A percentile compares a stretch with the other conserved stretches of the same genome.
Conservation (phyloP, 1,140 invertebrate species). For the Augochlora pura region DNA sequence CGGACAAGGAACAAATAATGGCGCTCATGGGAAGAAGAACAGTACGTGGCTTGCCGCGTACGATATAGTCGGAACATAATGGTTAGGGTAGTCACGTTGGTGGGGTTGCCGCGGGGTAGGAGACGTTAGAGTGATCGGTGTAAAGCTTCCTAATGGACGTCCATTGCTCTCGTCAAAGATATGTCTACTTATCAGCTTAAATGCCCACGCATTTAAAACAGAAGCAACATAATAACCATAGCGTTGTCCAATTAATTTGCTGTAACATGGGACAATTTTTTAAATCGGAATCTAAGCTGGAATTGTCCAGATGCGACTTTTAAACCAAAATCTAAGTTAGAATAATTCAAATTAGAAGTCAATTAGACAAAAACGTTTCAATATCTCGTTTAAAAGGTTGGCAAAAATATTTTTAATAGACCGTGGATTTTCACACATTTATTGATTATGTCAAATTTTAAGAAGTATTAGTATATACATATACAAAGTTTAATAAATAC, state of each 20-base stretch:
- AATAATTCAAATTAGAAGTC: too few species aligned
- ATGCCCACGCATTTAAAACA: constrained; percentile 60
- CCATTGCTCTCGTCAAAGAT: constrained; percentile 66
- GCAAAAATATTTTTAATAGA: too few species aligned
- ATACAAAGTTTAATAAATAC: too few species aligned
- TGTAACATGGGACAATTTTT: neutral
- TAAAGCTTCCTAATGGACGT: constrained; percentile 65
- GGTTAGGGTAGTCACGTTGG: constrained; percentile 42
- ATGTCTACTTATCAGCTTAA: constrained; percentile 66
- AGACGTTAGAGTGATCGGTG: constrained; percentile 50
- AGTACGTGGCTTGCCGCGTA: constrained; percentile 59
- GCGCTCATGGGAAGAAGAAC: constrained; percentile 61
- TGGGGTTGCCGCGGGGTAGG: constrained; percentile 34
- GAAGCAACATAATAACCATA: constrained; percentile 38
- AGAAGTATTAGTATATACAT: too few species aligned
- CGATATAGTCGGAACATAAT: constrained; percentile 63
- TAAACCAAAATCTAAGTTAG: too few species aligned
- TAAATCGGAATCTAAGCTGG: too few species aligned
- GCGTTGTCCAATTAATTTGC: constrained; percentile 8
- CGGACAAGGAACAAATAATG: constrained; percentile 60
- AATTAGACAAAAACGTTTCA: too few species aligned
- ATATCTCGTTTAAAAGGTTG: too few species aligned
- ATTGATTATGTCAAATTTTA: too few species aligned
- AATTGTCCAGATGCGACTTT: too few species aligned
- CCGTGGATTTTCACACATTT: too few species aligned